phyloP scores from a whole-genome alignment of 2,113 vertebrate genomes.

The Caloenas nicobarica region DNA sequence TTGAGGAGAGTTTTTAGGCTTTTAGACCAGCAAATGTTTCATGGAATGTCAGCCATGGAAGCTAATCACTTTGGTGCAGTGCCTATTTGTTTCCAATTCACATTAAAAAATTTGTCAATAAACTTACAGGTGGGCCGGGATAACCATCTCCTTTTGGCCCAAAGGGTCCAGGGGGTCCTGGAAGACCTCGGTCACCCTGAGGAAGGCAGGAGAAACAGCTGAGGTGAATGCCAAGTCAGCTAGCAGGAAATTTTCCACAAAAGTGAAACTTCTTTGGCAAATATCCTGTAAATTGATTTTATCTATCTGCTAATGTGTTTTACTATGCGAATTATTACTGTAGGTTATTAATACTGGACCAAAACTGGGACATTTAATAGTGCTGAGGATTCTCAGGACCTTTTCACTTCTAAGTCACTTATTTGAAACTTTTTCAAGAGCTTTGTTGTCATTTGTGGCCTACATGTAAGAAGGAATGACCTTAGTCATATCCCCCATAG shows the following conservation, averaged over 20 bases:
- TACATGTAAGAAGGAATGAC: background rate
- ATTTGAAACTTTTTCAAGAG: background rate
- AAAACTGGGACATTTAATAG: background rate
- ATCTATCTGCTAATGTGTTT: background rate
- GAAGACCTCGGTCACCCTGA: conserved; percentile 84
- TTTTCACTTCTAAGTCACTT: background rate
- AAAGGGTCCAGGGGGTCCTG: conserved; percentile 78
- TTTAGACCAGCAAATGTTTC: background rate
- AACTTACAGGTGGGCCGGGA: conserved; percentile 83
- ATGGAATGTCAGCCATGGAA: background rate
- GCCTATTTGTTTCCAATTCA: background rate
- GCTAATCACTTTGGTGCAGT: background rate
- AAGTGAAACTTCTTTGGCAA: background rate
- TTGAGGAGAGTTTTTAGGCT: background rate
- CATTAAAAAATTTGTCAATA: background rate
- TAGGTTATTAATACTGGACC: background rate
- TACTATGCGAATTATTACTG: background rate
- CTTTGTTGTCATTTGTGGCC: background rate
- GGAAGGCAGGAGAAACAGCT: background rate
- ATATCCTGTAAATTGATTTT: background rate
- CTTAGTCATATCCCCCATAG: background rate
- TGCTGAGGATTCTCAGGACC: background rate
- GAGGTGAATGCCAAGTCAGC: background rate
- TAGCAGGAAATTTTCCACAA: background rate
- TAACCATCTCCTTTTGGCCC: conserved; percentile 89